These are phyloP conservation scores for Parambassis ranga DNA, from an alignment of 2,797 vertebrate genomes.

Conservation along the genomic window DNA sequence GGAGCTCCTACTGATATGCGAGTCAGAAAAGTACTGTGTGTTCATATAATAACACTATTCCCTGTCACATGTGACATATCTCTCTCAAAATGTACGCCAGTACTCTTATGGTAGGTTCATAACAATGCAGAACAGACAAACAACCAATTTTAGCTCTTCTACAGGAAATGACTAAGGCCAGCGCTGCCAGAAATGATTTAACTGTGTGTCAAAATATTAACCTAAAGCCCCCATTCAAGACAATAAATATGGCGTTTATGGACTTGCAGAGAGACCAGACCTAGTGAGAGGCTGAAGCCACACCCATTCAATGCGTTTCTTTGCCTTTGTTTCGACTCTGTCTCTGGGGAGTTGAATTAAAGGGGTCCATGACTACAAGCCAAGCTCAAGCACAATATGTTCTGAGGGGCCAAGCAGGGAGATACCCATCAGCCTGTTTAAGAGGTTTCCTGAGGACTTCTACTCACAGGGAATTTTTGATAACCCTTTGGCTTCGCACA, in stretches of 20 bases:
- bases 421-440: conserved; percentile 56
- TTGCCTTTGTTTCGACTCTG: conserved; percentile 62
- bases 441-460: conserved; percentile 65
- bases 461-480: conserved; percentile 43
- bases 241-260: conserved; percentile 4
- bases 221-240: conserved; percentile 1
- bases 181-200: neutral
- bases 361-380: conserved; percentile 53
- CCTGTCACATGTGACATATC: neutral
- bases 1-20: conserved; percentile 1
- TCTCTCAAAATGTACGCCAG: neutral
- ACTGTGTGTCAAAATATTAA: conserved; percentile 14
- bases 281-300: conserved; percentile 28
- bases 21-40: conserved; percentile 17
- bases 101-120: neutral
- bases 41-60: conserved; percentile 12
- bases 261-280: neutral
- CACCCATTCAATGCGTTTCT: conserved; percentile 49
- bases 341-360: conserved; percentile 59
- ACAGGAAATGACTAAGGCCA: conserved; percentile 34
- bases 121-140: neutral
- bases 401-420: conserved; percentile 57
- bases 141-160: conserved; percentile 15
- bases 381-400: conserved; percentile 60
- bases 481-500: conserved; percentile 28